Base-by-base conservation (phyloP, 2,113 vertebrate species). In the Ploceus nigricollis region DNA sequence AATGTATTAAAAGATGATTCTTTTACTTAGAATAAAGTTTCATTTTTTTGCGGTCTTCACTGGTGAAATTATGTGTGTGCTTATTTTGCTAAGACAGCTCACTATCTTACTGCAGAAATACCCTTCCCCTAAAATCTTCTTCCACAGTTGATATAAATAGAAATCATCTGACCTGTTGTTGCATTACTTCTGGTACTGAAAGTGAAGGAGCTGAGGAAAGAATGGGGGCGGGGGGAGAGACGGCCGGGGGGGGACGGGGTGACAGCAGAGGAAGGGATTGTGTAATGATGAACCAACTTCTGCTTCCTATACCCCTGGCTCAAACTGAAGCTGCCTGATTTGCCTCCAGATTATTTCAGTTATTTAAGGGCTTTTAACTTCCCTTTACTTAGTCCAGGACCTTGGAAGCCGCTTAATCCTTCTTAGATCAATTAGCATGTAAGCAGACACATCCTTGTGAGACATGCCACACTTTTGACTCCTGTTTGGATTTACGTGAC, bases 1-100 rank as follows among this genome's bases (percentile, higher is more conserved):
- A 99, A 98, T 82, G 57, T 97, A 91, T 96, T 97, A 77, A 97
- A 97, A 94, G 76, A 97, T 93, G 15, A 95, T 93, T 97, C 94
- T 90, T 98, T 96, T 97, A 97, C 27, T 60, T 85, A 57, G 89
- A 96, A 90, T 85, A 58, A 77, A 77, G 82, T 82, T 89, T 81
- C 7, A 0, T 30, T 90, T 89, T 83, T 91, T 84, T 95, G 14
- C 22, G 47, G 30, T 58, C 54, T 90, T 82, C 1, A 4, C n/a
- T 2, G 3, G 10, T 73, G 44, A 64, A 90, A 37, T 51, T 12
- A 68, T 8, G 4, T 10, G 48, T 83, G n/a, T 17, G 7, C 8
- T 60, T 76, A 11, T 60, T 94, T 92, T 95, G 33, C 18, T 94
- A 82, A 82, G 48, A n/a, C 68, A 83, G 15, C 15, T 89, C 20